These are phyloP conservation scores for Vultur gryphus DNA, from an alignment of 2,797 vertebrate genomes.

Conservation along the genomic window DNA sequence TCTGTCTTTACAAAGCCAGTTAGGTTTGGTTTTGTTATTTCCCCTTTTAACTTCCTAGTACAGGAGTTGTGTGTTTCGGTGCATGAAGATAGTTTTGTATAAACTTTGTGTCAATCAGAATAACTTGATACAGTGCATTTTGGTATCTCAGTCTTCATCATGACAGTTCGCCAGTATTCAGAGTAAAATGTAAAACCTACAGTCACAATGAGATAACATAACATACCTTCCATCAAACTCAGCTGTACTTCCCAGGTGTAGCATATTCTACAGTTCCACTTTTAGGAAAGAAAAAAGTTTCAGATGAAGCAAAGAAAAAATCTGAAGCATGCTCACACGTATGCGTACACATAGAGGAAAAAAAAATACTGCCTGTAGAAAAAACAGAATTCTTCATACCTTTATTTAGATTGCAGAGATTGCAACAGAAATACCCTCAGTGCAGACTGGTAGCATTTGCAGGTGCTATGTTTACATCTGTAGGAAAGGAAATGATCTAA, in stretches of 20 bases:
- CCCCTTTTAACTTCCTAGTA: neutral
- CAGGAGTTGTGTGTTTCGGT: neutral
- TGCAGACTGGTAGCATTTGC: neutral
- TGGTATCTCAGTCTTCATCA: neutral
- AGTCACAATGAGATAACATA: neutral
- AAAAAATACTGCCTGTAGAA: neutral
- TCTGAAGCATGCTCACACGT: neutral
- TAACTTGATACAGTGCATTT: neutral
- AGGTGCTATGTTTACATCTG: neutral
- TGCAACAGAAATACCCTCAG: neutral
- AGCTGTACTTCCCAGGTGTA: neutral
- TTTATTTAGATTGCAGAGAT: neutral
- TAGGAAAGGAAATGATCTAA: neutral
- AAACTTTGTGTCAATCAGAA: neutral
- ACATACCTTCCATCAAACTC: neutral
- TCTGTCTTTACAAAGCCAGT: neutral
- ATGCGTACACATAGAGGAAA: neutral
- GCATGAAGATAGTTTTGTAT: neutral
- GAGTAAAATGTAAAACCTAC: neutral
- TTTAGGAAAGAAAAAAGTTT: neutral
- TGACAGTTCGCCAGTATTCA: neutral
- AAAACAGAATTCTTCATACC: neutral
- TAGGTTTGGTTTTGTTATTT: neutral
- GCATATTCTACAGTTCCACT: neutral
- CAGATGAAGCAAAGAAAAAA: neutral